Conservation (phyloP, 2,888 invertebrate genomes). For the Cryptus armator region DNA sequence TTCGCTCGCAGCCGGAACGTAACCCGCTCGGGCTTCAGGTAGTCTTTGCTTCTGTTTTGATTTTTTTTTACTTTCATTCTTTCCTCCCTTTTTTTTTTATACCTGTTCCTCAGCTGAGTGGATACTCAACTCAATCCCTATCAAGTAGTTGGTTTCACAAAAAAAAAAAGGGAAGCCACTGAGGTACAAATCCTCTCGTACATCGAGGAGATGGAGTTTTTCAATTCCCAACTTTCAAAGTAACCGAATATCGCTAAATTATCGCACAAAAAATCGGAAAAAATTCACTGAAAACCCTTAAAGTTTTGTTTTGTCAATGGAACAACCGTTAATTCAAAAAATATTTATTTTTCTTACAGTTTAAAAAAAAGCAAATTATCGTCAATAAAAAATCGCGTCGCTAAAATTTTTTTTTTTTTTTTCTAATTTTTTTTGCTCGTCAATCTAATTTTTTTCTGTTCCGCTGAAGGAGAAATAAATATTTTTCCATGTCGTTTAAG, state of each 20-base stretch:
- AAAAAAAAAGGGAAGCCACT: background rate
- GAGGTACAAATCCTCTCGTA: background rate
- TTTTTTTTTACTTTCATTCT: slow-evolving; percentile 27
- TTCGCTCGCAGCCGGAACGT: slow-evolving; percentile 35
- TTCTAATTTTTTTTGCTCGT: too few species aligned
- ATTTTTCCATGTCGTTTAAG: background rate
- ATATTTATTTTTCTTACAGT: background rate
- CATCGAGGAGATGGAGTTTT: background rate
- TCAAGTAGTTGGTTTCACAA: slow-evolving; percentile 25
- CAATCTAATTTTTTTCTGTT: too few species aligned
- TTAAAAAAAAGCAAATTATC: background rate
- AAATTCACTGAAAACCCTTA: background rate
- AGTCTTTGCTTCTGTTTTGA: slow-evolving; percentile 40
- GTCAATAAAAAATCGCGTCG: too few species aligned
- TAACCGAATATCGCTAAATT: background rate
- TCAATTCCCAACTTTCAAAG: background rate
- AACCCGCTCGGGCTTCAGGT: slow-evolving; percentile 45
- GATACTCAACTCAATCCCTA: slow-evolving; percentile 56
- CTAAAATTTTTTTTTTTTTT: too few species aligned
- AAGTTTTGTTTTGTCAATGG: background rate
- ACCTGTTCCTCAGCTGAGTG: slow-evolving; percentile 37
- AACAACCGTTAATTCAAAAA: background rate
- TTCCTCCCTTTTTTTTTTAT: slow-evolving; percentile 38
- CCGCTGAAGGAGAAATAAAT: background rate
- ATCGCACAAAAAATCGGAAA: background rate